Conservation (phyloP, 2,888 invertebrate species). For the Leptogaster cylindrica region DNA sequence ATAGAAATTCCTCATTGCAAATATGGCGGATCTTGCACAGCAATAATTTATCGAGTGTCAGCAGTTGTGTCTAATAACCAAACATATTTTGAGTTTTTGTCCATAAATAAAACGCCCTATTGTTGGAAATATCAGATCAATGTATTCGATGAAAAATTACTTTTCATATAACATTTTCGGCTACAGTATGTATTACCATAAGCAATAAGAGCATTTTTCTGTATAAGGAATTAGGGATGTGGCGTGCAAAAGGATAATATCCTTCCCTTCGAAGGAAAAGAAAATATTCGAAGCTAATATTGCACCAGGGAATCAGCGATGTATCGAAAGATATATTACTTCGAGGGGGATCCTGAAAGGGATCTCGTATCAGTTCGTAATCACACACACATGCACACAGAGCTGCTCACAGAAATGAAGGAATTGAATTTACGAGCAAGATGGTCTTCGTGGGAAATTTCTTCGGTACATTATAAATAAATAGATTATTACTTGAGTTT, state of each 20-base stretch:
- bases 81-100: constrained; percentile 45
- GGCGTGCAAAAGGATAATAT: constrained; percentile 8
- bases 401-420: background rate
- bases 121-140: constrained; percentile 36
- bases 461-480: constrained; percentile 17
- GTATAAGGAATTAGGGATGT: constrained; percentile 11
- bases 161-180: constrained; percentile 5
- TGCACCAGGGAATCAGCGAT: constrained; percentile 12
- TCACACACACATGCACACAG: too few species aligned
- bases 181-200: background rate
- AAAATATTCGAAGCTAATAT: constrained; percentile 11
- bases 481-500: too few species aligned
- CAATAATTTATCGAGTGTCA: constrained; percentile 44
- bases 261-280: constrained; percentile 19
- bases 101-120: constrained; percentile 47
- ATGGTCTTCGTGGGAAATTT: constrained; percentile 24
- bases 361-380: background rate
- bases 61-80: constrained; percentile 40
- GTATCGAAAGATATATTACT: constrained; percentile 24
- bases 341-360: constrained; percentile 7
- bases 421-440: background rate
- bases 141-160: constrained; percentile 42
- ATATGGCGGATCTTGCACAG: too few species aligned
- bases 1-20: too few species aligned
- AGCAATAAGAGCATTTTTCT: background rate